These are phyloP conservation scores for Cyprinodon tularosa DNA, from an alignment of 2,113 vertebrate genomes.

Conservation along the genomic window DNA sequence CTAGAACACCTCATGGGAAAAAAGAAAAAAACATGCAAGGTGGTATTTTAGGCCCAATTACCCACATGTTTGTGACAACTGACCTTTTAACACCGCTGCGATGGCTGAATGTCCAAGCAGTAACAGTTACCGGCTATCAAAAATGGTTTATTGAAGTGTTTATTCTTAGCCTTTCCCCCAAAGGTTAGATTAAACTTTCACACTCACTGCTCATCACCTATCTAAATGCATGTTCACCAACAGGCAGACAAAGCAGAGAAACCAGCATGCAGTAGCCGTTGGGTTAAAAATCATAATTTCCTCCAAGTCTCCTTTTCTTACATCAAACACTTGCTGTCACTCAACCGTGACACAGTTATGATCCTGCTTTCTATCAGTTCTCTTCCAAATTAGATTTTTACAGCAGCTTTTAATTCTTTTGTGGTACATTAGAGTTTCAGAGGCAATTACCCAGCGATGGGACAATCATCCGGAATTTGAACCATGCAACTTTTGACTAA, in stretches of 20 bases:
- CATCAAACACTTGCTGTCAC: slow-evolving; percentile 38
- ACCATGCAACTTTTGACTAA: slow-evolving; percentile 65
- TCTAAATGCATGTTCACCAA: slow-evolving; percentile 52
- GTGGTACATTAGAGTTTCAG: slow-evolving; percentile 57
- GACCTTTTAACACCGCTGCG: slow-evolving; percentile 71
- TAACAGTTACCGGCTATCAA: slow-evolving; percentile 67
- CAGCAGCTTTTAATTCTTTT: slow-evolving; percentile 46
- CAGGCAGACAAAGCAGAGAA: slow-evolving; percentile 19
- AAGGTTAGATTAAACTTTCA: slow-evolving; percentile 69
- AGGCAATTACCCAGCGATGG: slow-evolving; percentile 62
- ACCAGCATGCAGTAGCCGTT: slow-evolving; percentile 30
- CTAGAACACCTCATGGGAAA: slow-evolving; percentile 24
- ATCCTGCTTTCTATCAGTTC: slow-evolving; percentile 46
- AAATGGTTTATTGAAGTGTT: slow-evolving; percentile 74
- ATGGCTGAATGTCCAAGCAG: slow-evolving; percentile 63
- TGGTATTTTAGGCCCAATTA: slow-evolving; percentile 78
- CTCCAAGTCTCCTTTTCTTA: slow-evolving; percentile 32
- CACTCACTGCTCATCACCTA: slow-evolving; percentile 49
- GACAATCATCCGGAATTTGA: slow-evolving; percentile 61
- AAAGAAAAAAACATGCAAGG: slow-evolving; percentile 66
- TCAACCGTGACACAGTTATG: slow-evolving; percentile 46
- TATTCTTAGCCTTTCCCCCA: slow-evolving; percentile 72
- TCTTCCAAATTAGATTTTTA: slow-evolving; percentile 48
- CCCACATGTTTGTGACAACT: slow-evolving; percentile 71
- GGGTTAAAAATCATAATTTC: slow-evolving; percentile 39